Evolutionary conservation across 1,140 invertebrate genomes (phyloP), one percentile per base, ranked within the genome.

Genomic region (Drosophila nigromelanica): DNA sequence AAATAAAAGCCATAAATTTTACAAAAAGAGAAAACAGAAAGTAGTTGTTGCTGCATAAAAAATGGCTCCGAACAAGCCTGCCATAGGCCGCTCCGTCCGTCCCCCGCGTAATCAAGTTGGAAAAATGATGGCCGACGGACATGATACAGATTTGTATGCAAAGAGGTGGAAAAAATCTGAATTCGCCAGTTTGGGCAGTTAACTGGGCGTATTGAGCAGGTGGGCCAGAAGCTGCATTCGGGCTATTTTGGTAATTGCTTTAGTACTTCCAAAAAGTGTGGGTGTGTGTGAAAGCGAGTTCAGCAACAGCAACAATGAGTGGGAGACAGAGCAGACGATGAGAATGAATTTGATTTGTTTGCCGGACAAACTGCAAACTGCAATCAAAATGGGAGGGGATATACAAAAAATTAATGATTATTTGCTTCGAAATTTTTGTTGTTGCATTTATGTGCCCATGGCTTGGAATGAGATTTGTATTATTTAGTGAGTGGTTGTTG

Each of bases 1-100:
- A 81, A 82, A 62, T 78, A 82, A 78, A 78, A 69, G 66, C 79
- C 61, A 86, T 86, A 86, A 86, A 87, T 86, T 87, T 39, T 11
- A 15, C 11, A 21, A 6, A 42, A 42, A 66, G 70, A 85, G 37
- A 61, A 35, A 50, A 48, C 7, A 60, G 54, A 70, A 62, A 40
- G n/a, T 14, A 39, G 37, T 47, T 27, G 52, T 45, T 15, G 37
- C 43, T 43, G 48, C 33, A 85, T 77, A 73, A 80, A 85, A 85
- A 83, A 80, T 79, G 12, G 80, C 54, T 35, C 18, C 2, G 47
- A 37, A 35, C 33, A 35, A 35, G 33, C 27, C 27, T 6, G 27
- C 5, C 18, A 12, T 12, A 24, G 11, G 50, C 43, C 5, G 12
- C 43, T 1, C 37, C 12, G 51, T 42, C 4, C 33, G 11, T 14